Conservation (phyloP, 2,113 vertebrate species). For the Gnathonemus longibarbis region DNA sequence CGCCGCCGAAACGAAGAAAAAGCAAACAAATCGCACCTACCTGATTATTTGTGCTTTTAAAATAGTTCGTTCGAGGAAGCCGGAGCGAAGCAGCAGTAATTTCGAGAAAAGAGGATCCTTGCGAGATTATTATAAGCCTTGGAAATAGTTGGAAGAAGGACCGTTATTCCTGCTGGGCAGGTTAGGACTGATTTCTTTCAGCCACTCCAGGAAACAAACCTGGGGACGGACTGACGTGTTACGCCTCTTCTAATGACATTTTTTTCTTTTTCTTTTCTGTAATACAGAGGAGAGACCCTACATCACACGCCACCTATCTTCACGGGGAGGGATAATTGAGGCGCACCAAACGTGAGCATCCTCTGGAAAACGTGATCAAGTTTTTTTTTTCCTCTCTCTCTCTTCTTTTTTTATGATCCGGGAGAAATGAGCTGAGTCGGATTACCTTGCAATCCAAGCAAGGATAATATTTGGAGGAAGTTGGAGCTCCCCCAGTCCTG, state of each 20-base stretch:
- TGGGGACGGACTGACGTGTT: slow-evolving; percentile 85
- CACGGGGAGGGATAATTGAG: slow-evolving; percentile 86
- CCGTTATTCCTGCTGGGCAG: slow-evolving; percentile 84
- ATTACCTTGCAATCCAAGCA: slow-evolving; percentile 82
- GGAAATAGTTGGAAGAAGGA: slow-evolving; percentile 72
- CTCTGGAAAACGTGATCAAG: slow-evolving; percentile 80
- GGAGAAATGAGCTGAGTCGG: slow-evolving; percentile 88
- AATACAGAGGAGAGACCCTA: slow-evolving; percentile 77
- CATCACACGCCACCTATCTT: slow-evolving; percentile 94
- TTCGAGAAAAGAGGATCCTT: slow-evolving; percentile 65
- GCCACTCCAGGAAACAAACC: slow-evolving; percentile 88
- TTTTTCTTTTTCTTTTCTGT: slow-evolving; percentile 80
- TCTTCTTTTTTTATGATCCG: slow-evolving; percentile 55
- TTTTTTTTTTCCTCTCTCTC: slow-evolving; percentile 27
- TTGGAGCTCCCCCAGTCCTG: slow-evolving; percentile 64
- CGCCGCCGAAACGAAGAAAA: slow-evolving; percentile 14
- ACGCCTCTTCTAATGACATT: slow-evolving; percentile 88
- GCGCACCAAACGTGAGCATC: slow-evolving; percentile 79
- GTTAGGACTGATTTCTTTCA: slow-evolving; percentile 84
- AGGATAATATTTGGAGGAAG: slow-evolving; percentile 67
- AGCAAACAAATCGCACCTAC: slow-evolving; percentile 59
- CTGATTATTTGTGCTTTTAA: slow-evolving; percentile 69
- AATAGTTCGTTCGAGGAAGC: slow-evolving; percentile 69
- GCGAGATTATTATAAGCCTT: slow-evolving; percentile 66
- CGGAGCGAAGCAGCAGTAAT: slow-evolving; percentile 60